phyloP scores from a whole-genome alignment of 2,888 invertebrate genomes.

The Nemotelus pantherinus region DNA sequence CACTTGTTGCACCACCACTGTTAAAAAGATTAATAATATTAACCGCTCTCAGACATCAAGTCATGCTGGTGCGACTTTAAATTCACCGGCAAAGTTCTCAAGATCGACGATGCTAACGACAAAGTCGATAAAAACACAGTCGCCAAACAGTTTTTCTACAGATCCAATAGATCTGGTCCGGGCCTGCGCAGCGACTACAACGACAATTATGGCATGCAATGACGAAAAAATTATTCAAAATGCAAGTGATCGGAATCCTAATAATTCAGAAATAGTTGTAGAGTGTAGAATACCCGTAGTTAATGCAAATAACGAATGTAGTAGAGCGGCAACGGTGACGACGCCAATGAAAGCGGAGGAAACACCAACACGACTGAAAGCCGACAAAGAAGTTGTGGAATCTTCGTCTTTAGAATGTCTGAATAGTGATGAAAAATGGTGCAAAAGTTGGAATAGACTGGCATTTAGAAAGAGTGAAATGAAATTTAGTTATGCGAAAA shows the following conservation, averaged over 20 bases:
- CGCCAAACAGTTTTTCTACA: background rate
- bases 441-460: constrained; percentile 5
- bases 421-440: constrained; percentile 9
- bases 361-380: constrained; percentile 44
- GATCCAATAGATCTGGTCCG: background rate
- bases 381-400: background rate
- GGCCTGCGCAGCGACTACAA: constrained; percentile 14
- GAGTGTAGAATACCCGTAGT: constrained; percentile 51
- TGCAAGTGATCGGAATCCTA: constrained; percentile 46
- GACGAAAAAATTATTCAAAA: constrained; percentile 29
- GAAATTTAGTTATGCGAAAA: constrained; percentile 1
- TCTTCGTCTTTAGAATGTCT: constrained; percentile 5
- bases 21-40: background rate
- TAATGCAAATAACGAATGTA: constrained; percentile 47
- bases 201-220: constrained; percentile 28
- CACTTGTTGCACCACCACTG: background rate
- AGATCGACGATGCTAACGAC: constrained; percentile 14
- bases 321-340: constrained; percentile 14
- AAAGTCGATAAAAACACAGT: background rate
- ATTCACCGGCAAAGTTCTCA: background rate
- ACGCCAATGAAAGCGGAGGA: background rate
- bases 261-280: constrained; percentile 29
- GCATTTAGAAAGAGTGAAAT: background rate
- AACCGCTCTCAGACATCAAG: background rate
- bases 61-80: constrained; percentile 27